Evolutionary conservation across 2,888 invertebrate genomes (phyloP).

Genomic region (Caenorhabditis panamensis): DNA sequence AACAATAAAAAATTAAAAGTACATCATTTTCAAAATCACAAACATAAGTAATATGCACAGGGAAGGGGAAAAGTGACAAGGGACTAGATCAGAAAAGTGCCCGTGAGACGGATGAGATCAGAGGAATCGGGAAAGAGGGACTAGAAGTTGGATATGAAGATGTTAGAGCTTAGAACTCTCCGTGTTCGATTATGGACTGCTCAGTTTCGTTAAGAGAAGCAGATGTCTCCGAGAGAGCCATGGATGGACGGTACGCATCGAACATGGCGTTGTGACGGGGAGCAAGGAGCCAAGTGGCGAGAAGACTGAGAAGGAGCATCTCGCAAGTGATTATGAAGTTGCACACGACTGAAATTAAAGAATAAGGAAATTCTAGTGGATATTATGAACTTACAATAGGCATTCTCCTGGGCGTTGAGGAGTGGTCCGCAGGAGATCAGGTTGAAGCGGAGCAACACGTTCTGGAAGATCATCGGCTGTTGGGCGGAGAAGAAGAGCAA

Average conservation of each 20-base stretch:
- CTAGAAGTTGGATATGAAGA: constrained; percentile 5
- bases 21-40: constrained; percentile 25
- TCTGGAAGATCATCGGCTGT: constrained; percentile 80
- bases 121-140: constrained; percentile 1
- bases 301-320: constrained; percentile 75
- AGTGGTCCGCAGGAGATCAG: constrained; percentile 78
- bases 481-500: constrained; percentile 80
- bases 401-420: constrained; percentile 77
- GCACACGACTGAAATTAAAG: constrained; percentile 77
- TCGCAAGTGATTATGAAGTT: constrained; percentile 80
- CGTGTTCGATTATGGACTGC: constrained; percentile 63
- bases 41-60: constrained; percentile 43
- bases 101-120: constrained; percentile 1
- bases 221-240: constrained; percentile 25
- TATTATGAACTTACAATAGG: constrained; percentile 78
- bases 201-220: constrained; percentile 62
- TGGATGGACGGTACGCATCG: constrained; percentile 61
- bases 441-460: constrained; percentile 75
- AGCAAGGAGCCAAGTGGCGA: constrained; percentile 74
- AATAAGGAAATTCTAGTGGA: too few relatives aligned
- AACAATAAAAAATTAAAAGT: background rate
- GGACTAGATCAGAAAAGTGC: constrained; percentile 32
- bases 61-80: background rate
- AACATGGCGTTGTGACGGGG: constrained; percentile 74
- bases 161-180: constrained; percentile 6